Evolutionary conservation across 2,797 vertebrate species (phyloP), one percentile per base, ranked within the genome.

Genomic region (Microtus agrestis): DNA sequence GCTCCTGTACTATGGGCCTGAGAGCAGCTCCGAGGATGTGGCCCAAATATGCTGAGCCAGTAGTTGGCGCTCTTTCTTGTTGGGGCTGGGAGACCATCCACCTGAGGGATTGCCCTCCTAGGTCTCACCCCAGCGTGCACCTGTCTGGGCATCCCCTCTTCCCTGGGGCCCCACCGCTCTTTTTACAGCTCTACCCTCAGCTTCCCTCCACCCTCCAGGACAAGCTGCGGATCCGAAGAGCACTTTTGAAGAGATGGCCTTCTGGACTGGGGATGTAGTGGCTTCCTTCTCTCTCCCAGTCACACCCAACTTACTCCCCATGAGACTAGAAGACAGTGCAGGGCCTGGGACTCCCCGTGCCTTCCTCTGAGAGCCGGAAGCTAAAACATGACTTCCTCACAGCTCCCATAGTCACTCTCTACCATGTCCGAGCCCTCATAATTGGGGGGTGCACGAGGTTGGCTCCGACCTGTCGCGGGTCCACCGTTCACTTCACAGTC

Each of bases 381-480:
- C 97, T 99, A 99, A 98, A 99, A 99, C 99, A 99, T 99, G 95
- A 99, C 99, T 98, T 99, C 99, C 97, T 99, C 99, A 0, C 99
- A 99, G 98, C 99, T 99, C 74, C 99, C 99, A 0, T 99, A 99
- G 97, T 99, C 99, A 1, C 99, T 99, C 98, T 99, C 99, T 97
- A 99, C 99, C 98, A 99, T 99, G 97, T 99, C 99, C 0, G 99
- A 99, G 63, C 99, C 99, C 48, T 99, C 99, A 0, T 98, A 99
- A 97, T 98, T 98, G 7, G 98, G 98, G 27, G 99, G 98, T 0
- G 90, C 98, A 37, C 97, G 97, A 1, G 98, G 93, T 5, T 97
- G 97, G 77, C 98, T 96, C 93, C 97, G 97, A 78, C 97, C 96
- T 59, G 91, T 9, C 40, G 98, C 97, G 21, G 88, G 95, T 29